Base-by-base conservation (phyloP, 1,140 invertebrate species). In the Reticulitermes speratus region DNA sequence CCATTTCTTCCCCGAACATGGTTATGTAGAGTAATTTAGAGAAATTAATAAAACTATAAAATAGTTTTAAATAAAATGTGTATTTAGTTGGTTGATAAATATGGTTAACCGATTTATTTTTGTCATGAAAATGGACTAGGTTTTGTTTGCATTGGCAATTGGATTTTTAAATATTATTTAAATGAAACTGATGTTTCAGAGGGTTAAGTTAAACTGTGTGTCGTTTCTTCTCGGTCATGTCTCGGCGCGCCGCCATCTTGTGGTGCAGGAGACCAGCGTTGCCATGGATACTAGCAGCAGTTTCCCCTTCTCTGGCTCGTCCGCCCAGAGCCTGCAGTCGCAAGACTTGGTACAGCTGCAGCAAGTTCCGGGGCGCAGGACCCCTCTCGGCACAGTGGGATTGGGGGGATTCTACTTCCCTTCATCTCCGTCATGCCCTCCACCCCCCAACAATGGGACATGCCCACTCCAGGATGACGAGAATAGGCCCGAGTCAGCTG, bases 321-420 rank as follows among this genome's bases (percentile, higher is more conserved):
- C 83, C 44, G 21, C 48, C 44, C 65, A 75, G 65, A 6, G 25
- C 65, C 65, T n/a, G 14, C 65, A 75, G n/a, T 25, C 65, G 9
- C 65, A 75, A 75, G 65, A 75, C 25, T 25, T 75, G 65, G 65
- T 75, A 19, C 65, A 75, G 65, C 65, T 75, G 8, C 65, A 75
- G n/a, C 89, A 92, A 88, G 93, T 95, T 86, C 94, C 94, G n/a
- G 95, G 95, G 38, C 90, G 95, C 87, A 92, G 96, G 87, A 97
- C 96, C 86, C 96, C 96, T 32, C 89, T 97, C 84, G 95, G 96
- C 14, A 94, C 96, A n/a, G 96, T 97, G 11, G 96, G 96, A 23
- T 91, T 97, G 12, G 95, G 96, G 38, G 96, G 96, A 25, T 96
- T 96, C 90, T 96, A 96, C 90, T 94, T 93, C 88, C 89, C 90